These are phyloP conservation scores for Megalurothrips usitatus DNA, from an alignment of 2,888 invertebrate species.

Conservation along the genomic window DNA sequence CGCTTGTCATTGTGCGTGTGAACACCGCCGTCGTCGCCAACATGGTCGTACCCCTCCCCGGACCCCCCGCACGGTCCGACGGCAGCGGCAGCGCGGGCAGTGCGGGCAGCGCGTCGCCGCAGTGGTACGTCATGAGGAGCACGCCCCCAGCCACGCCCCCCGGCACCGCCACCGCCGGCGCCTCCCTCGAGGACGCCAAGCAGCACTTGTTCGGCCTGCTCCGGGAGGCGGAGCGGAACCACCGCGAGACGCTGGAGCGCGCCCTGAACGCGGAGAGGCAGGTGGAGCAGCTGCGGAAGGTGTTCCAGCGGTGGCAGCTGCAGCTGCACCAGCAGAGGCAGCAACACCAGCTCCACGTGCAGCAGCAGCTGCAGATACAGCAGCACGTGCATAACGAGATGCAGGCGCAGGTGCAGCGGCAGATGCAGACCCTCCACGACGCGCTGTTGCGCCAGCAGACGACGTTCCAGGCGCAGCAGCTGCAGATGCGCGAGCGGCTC, in stretches of 20 bases:
- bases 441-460: background rate
- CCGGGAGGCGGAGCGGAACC: background rate
- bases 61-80: background rate
- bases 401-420: constrained; percentile 5
- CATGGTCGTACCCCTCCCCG: background rate
- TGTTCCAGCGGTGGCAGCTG: constrained; percentile 14
- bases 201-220: constrained; percentile 3
- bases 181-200: background rate
- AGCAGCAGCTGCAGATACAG: background rate
- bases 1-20: too few species aligned
- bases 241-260: constrained; percentile 7
- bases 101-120: background rate
- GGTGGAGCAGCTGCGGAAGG: constrained; percentile 15
- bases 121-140: background rate
- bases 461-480: background rate
- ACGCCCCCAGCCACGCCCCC: background rate
- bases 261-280: background rate
- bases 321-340: background rate
- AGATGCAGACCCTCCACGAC: constrained; percentile 6
- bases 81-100: background rate
- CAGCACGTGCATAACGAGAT: background rate
- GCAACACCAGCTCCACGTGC: background rate
- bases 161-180: background rate
- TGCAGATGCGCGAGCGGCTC: background rate
- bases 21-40: background rate